Percentiles rank a stretch among this genome's conserved stretches.
phyloP scores from a whole-genome alignment of 2,797 vertebrate genomes.

The Diglossa cyanea region DNA sequence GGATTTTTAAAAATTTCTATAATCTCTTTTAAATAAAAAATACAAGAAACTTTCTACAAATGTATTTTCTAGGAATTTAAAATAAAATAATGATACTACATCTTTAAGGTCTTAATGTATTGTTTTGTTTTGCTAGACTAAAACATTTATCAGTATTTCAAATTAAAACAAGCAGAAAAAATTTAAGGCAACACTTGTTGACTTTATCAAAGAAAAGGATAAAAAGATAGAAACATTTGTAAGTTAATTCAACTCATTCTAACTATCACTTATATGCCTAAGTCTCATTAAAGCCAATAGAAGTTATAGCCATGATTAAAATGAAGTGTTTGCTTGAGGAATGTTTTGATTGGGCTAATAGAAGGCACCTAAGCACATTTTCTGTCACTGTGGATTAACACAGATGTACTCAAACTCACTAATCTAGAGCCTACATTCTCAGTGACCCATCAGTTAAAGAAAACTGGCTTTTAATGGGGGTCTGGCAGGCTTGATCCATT shows the following conservation, averaged over 20 bases:
- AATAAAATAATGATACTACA: neutral
- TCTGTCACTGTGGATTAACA: neutral
- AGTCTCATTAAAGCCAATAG: neutral
- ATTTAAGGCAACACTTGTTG: neutral
- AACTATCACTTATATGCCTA: neutral
- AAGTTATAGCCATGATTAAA: neutral
- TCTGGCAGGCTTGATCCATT: neutral
- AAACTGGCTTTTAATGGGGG: neutral
- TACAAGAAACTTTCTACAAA: neutral
- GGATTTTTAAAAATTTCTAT: neutral
- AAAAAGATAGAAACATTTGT: neutral
- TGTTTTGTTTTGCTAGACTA: neutral
- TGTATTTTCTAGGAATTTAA: neutral
- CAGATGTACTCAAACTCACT: neutral
- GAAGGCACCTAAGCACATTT: neutral
- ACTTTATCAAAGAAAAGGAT: neutral
- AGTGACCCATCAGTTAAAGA: neutral
- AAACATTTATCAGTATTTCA: neutral
- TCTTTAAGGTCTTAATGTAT: neutral
- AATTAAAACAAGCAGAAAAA: neutral
- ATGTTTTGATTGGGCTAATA: neutral
- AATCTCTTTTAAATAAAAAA: neutral
- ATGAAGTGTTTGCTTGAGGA: neutral
- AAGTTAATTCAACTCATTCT: neutral
- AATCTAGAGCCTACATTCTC: accelerated